These are phyloP conservation scores for Listronotus bonariensis DNA, from an alignment of 1,140 invertebrate species.

Conservation along the genomic window DNA sequence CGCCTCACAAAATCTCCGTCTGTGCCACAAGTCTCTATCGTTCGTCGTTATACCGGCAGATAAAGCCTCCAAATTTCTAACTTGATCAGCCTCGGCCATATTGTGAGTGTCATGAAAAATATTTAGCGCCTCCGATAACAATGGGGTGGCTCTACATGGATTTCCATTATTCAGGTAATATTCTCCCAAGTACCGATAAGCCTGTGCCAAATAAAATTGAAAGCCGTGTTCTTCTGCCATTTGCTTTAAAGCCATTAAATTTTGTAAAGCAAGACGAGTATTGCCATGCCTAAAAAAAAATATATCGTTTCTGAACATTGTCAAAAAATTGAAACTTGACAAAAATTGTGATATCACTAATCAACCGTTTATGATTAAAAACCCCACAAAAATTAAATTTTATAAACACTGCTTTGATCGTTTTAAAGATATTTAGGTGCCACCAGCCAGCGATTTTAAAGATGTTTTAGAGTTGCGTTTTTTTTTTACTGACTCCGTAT, in stretches of 20 bases:
- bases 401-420: no score
- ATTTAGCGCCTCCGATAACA: constrained; percentile 45
- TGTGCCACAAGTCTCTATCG: not conserved
- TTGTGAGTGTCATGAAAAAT: constrained; percentile 45
- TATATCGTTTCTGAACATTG: not conserved
- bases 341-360: no score
- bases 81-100: constrained; percentile 41
- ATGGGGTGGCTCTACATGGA: constrained; percentile 45
- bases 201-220: constrained; percentile 46
- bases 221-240: constrained; percentile 45
- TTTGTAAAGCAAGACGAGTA: constrained; percentile 37
- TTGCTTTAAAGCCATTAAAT: constrained; percentile 43
- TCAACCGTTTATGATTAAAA: no score
- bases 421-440: no score
- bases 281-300: constrained; percentile 37
- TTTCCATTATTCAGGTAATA: constrained; percentile 47
- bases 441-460: no score
- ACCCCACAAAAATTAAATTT: no score
- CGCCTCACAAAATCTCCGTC: no score
- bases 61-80: constrained; percentile 48
- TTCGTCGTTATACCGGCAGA: constrained; percentile 44
- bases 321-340: no score
- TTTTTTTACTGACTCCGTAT: no score
- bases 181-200: constrained; percentile 50
- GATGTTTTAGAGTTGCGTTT: no score